phyloP scores from a whole-genome alignment of 64 coral and sea anemone species.

The Pachyseris speciosa region DNA sequence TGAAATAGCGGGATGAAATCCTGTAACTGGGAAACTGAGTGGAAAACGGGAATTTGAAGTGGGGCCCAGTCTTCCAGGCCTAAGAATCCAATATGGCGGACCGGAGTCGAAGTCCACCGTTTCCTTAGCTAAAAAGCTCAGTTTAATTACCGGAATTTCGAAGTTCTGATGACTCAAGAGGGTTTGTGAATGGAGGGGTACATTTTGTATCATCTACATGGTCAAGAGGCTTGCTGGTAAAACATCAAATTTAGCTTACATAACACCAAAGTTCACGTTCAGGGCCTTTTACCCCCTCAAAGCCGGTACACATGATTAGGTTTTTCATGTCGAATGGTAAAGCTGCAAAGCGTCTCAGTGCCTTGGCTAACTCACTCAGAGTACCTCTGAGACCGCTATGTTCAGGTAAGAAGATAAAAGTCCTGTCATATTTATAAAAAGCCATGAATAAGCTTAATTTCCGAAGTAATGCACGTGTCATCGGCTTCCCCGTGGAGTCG shows the following conservation, averaged over 20 bases:
- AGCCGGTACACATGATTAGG: constrained; percentile 40
- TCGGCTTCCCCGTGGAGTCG: no score
- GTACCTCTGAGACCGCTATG: constrained; percentile 41
- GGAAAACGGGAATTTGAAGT: no score
- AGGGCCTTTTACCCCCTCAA: background rate
- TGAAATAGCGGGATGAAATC: no score
- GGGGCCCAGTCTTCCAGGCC: background rate
- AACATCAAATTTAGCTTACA: background rate
- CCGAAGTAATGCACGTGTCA: no score
- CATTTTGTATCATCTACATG: background rate
- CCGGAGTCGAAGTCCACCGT: background rate
- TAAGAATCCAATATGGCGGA: constrained; percentile 19
- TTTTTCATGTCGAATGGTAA: constrained; percentile 67
- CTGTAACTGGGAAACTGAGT: no score
- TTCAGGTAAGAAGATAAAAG: constrained; percentile 24
- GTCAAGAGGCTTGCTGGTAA: background rate
- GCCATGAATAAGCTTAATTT: no score
- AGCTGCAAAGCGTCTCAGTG: constrained; percentile 52
- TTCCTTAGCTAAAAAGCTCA: background rate
- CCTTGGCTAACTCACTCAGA: constrained; percentile 40
- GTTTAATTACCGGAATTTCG: background rate
- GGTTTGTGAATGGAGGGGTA: background rate
- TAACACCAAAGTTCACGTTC: background rate
- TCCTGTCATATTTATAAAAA: no score
- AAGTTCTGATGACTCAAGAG: background rate